A percentile compares a stretch with the other conserved stretches of the same genome.
Evolutionary conservation across 2,888 invertebrate genomes (phyloP).

Genomic region (Amiota communis): DNA sequence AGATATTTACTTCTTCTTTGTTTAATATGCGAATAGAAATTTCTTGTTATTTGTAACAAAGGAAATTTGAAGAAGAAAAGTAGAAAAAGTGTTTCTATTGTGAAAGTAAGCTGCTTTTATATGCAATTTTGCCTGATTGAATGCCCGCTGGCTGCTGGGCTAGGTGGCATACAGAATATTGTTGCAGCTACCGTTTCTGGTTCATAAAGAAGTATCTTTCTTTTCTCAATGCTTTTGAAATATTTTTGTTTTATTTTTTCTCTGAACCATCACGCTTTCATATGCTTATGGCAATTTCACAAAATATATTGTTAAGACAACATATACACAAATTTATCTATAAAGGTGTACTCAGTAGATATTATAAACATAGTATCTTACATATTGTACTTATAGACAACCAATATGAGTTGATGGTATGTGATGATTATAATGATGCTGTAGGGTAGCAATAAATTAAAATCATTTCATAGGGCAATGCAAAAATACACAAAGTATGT

Average conservation of each 20-base stretch:
- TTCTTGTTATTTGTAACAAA: too few relatives aligned
- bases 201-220: constrained; percentile 10
- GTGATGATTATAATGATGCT: constrained; percentile 22
- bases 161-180: too few relatives aligned
- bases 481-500: neutral
- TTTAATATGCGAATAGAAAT: neutral
- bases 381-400: constrained; percentile 5
- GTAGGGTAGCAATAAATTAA: constrained; percentile 26
- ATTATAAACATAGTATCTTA: too few relatives aligned
- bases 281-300: neutral
- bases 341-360: neutral
- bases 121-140: constrained; percentile 8
- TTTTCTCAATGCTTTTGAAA: neutral
- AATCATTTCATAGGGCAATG: neutral
- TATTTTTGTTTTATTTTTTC: too few relatives aligned
- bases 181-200: neutral
- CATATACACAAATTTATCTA: neutral
- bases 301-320: neutral
- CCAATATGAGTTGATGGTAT: neutral
- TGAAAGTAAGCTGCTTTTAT: constrained; percentile 3
- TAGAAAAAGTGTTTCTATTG: neutral
- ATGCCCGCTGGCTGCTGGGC: neutral
- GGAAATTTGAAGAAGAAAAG: too few relatives aligned
- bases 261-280: neutral
- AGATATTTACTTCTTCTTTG: neutral